Conservation (phyloP, 2,888 invertebrate genomes). For the Caenorhabditis uteleia region DNA sequence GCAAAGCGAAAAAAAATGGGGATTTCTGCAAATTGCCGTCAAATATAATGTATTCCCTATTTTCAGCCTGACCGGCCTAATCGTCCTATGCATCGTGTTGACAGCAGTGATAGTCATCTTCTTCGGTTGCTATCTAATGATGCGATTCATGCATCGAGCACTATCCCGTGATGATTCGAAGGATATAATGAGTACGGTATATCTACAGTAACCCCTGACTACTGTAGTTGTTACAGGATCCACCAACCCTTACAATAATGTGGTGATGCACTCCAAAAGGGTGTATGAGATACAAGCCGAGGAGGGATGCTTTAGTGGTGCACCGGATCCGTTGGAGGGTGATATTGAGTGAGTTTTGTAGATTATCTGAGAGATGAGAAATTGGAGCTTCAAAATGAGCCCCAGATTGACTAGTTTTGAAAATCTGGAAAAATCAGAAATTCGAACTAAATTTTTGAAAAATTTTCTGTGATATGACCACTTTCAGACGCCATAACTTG, state of each 20-base stretch:
- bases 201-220: not conserved
- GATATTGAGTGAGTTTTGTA: constrained; percentile 29
- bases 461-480: too few relatives aligned
- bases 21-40: too few relatives aligned
- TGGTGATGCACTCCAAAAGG: constrained; percentile 51
- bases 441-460: constrained; percentile 2
- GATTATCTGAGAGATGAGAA: not conserved
- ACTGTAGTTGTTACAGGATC: constrained; percentile 15
- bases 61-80: constrained; percentile 43
- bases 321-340: constrained; percentile 35
- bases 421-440: not conserved
- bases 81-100: constrained; percentile 46
- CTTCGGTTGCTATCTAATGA: constrained; percentile 50
- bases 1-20: too few relatives aligned
- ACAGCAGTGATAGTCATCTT: constrained; percentile 46
- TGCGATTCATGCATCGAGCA: constrained; percentile 51
- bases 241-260: constrained; percentile 37
- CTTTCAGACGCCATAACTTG: too few relatives aligned
- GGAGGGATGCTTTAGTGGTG: constrained; percentile 46
- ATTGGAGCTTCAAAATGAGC: too few relatives aligned
- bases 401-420: too few relatives aligned
- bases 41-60: too few relatives aligned
- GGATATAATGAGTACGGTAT: constrained; percentile 36
- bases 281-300: constrained; percentile 57
- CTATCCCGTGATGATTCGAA: constrained; percentile 43